These are phyloP conservation scores for Caenorhabditis parvicauda DNA, from an alignment of 2,888 invertebrate species.

Conservation along the genomic window DNA sequence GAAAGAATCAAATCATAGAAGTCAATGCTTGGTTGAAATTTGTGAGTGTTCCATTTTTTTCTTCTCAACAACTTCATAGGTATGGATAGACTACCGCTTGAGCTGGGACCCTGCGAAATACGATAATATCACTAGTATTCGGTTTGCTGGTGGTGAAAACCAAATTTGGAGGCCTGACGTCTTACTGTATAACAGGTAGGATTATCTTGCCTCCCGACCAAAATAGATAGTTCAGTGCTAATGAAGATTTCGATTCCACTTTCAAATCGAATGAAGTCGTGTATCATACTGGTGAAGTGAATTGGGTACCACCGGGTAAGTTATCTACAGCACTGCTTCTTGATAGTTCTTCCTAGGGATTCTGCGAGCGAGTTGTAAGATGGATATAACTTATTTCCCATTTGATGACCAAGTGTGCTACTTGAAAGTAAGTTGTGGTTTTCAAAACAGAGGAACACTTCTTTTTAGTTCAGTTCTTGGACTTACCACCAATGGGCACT, in stretches of 20 bases:
- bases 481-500: slow-evolving; percentile 86
- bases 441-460: background rate
- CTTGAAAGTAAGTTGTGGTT: slow-evolving; percentile 25
- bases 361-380: slow-evolving; percentile 46
- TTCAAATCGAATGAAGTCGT: slow-evolving; percentile 54
- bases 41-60: slow-evolving; percentile 16
- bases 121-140: slow-evolving; percentile 47
- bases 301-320: slow-evolving; percentile 52
- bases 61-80: slow-evolving; percentile 9
- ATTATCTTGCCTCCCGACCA: background rate
- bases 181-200: slow-evolving; percentile 49
- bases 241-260: slow-evolving; percentile 52
- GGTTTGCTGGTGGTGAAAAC: slow-evolving; percentile 47
- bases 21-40: slow-evolving; percentile 56
- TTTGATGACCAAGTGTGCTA: slow-evolving; percentile 54
- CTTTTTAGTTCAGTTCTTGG: slow-evolving; percentile 85
- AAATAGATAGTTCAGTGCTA: slow-evolving; percentile 31
- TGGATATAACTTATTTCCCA: slow-evolving; percentile 53
- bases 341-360: slow-evolving; percentile 12
- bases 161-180: slow-evolving; percentile 55
- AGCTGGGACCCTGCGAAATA: slow-evolving; percentile 51
- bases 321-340: background rate
- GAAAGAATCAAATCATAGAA: slow-evolving; percentile 54
- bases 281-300: slow-evolving; percentile 50
- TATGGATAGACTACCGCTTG: slow-evolving; percentile 47